Evolutionary conservation across 2,797 vertebrate species (phyloP), one percentile per base, ranked within the genome.

Genomic region (Centropyge bicolor): DNA sequence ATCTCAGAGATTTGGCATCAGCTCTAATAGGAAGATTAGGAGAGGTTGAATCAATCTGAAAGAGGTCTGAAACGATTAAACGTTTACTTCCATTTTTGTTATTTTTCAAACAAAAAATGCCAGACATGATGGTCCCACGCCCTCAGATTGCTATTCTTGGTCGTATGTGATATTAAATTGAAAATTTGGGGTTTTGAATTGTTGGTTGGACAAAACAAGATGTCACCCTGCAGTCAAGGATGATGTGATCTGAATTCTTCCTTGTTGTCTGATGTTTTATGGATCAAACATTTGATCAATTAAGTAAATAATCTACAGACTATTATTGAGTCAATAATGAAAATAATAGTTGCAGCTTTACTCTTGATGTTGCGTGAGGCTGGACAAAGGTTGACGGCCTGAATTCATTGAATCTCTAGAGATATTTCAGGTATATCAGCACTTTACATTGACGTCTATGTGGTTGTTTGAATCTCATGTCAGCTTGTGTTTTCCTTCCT

Each of bases 401-500:
- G 0, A 65, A 65, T 51, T 51, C 40, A 38, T 31, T 49, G 8
- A 43, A 41, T 36, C 31, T 52, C 70, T 24, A 31, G 6, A 49
- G 19, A 57, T 45, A n/a, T 67, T 61, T 41, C 41, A 35, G 35
- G 48, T n/a, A 36, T 41, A 40, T 8, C 1, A 16, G 49, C 12
- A 4, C 41, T 51, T 59, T 11, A n/a, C 49, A 5, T 20, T 12
- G 48, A 62, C 4, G 36, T 31, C n/a, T 4, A 12, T 0, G 0
- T 45, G 20, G 16, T 9, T 38, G 43, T 65, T 40, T 52, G 9
- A 70, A 70, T 66, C 14, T 45, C 3, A 3, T 2, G 5, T 45
- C 13, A 73, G 8, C 22, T 38, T 1, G 43, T 41, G 6, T 31
- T 36, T 70, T n/a, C n/a, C 31, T 49, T 69, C 35, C 62, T 86